Base-by-base conservation (phyloP, 2,113 vertebrate genomes). In the Pluvianellus socialis region DNA sequence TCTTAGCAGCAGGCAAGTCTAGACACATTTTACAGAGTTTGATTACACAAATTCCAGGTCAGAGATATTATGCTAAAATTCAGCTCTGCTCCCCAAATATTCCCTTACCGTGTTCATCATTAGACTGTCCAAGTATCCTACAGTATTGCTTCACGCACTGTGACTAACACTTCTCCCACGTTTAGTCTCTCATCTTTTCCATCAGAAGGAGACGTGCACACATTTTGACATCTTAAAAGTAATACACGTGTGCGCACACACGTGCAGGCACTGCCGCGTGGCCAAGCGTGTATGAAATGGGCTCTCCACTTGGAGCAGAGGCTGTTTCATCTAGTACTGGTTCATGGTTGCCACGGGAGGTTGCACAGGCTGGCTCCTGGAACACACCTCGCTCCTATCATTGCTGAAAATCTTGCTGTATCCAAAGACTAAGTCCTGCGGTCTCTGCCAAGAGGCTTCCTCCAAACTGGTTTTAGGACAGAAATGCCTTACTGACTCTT, bases 31-130 rank as follows among this genome's bases (percentile, higher is more conserved):
- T 93, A 71, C 19, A 89, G 66, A 24, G 79, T 86, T 95, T 91
- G 71, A 40, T 90, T 97, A 96, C 63, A 87, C 24, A 79, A 96
- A 92, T 82, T 91, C 82, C 83, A 33, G 38, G 92, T 97, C 93
- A 96, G 94, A 92, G 62, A 30, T 66, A 87, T 72, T n/a, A 52
- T 70, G 77, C 52, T 89, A 93, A 96, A 96, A 94, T 50, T 79
- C 40, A 49, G n/a, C 68, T 52, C n/a, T 89, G 10, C 10, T 84
- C 35, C 23, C 15, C 20, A 4, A 76, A 61, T 47, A 50, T 75
- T 89, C 33, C 18, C 32, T 40, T 67, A 30, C 28, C 40, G 9
- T n/a, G 17, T 58, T 74, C 13, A 38, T 33, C 40, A 38, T 65
- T 45, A 65, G 21, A 28, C 35, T 49, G 12, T 14, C 27, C 2